phyloP scores from a whole-genome alignment of 2,888 invertebrate species.

The Cephus pulcher region DNA sequence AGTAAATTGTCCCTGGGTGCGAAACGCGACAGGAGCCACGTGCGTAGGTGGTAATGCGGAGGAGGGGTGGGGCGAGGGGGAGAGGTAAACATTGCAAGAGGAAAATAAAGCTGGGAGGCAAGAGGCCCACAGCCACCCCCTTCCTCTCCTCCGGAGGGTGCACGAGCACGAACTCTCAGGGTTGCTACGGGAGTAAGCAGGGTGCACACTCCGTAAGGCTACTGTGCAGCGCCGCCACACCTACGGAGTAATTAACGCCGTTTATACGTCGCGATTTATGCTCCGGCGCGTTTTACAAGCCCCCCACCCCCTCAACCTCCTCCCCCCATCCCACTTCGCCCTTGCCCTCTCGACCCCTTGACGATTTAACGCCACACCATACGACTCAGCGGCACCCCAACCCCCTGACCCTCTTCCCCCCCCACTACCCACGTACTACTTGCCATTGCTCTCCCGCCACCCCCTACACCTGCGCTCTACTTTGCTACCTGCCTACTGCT shows the following conservation, averaged over 20 bases:
- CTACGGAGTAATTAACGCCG: slow-evolving; percentile 49
- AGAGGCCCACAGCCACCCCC: not conserved
- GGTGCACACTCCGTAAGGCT: not conserved
- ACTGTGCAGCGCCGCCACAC: slow-evolving; percentile 28
- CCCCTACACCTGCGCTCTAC: not conserved
- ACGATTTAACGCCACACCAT: not conserved
- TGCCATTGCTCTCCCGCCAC: too few relatives aligned
- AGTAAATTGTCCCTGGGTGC: not conserved
- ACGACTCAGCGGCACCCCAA: not conserved
- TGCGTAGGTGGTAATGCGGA: not conserved
- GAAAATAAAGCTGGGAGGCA: not conserved
- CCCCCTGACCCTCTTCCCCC: too few relatives aligned
- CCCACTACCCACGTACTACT: too few relatives aligned
- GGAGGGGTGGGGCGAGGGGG: too few relatives aligned
- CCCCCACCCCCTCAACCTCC: not conserved
- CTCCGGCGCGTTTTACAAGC: slow-evolving; percentile 42
- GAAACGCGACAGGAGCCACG: not conserved
- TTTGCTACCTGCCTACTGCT: not conserved
- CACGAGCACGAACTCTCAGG: not conserved
- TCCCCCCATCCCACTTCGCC: not conserved
- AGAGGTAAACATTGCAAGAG: not conserved
- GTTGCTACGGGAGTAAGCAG: not conserved
- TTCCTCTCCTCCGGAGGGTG: not conserved
- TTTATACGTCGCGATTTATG: slow-evolving; percentile 50
- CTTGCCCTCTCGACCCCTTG: not conserved